These are phyloP conservation scores for Amblyopsis rosae DNA, from an alignment of 2,113 vertebrate species.

Conservation along the genomic window DNA sequence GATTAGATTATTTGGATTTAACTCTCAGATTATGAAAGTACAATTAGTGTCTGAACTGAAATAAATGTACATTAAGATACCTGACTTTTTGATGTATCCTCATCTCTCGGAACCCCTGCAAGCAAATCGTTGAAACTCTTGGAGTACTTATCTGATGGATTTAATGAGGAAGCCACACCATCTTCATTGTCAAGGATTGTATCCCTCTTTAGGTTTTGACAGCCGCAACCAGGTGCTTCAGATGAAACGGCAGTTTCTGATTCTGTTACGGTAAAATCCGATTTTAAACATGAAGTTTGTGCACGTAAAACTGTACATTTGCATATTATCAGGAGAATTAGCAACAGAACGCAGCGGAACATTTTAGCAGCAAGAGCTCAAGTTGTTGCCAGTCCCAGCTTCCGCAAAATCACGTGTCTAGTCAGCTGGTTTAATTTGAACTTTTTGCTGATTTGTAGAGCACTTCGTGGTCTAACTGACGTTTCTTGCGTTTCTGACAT, in stretches of 20 bases:
- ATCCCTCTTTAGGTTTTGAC: constrained; percentile 64
- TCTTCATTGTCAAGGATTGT: constrained; percentile 8
- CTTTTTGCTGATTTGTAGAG: constrained; percentile 24
- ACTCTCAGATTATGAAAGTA: background rate
- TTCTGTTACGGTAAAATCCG: background rate
- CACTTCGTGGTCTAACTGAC: background rate
- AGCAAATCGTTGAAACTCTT: constrained; percentile 36
- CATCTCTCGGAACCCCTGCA: background rate
- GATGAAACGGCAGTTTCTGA: background rate
- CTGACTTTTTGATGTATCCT: constrained; percentile 23
- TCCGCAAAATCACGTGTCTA: constrained; percentile 64
- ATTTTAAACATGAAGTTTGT: constrained; percentile 9
- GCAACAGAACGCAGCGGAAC: constrained; percentile 14
- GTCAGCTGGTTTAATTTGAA: constrained; percentile 63
- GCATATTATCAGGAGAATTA: constrained; percentile 9
- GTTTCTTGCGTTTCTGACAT: too few relatives aligned
- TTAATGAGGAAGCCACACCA: constrained; percentile 1
- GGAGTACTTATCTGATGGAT: constrained; percentile 66
- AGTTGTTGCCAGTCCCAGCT: constrained; percentile 31
- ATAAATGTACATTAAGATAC: constrained; percentile 30
- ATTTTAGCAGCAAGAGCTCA: background rate
- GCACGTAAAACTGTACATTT: background rate
- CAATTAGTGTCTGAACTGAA: background rate
- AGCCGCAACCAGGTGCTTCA: constrained; percentile 67
- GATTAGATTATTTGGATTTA: too few relatives aligned